Conservation (phyloP, 2,888 invertebrate genomes). For the Drosophila emarginata region DNA sequence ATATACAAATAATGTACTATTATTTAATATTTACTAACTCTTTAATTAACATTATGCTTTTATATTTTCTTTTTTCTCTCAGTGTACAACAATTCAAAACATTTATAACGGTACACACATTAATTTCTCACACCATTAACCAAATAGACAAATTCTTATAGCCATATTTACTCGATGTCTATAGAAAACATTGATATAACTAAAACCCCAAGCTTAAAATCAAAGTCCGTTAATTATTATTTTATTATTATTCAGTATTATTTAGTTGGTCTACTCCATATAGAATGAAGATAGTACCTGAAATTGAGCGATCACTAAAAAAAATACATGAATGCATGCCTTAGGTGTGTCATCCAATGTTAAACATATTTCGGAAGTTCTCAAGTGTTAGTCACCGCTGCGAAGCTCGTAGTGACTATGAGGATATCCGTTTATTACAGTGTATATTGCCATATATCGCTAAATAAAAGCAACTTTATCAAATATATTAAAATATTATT, state of each 20-base stretch:
- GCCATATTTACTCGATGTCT: neutral
- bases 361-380: neutral
- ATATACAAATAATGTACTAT: too few relatives aligned
- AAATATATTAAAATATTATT: too few relatives aligned
- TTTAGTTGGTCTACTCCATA: neutral
- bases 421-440: too few relatives aligned
- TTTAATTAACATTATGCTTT: too few relatives aligned
- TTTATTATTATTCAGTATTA: neutral
- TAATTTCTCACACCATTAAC: neutral
- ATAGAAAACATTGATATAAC: neutral
- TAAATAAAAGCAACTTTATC: too few relatives aligned
- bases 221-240: slow-evolving; percentile 6
- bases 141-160: neutral
- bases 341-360: neutral
- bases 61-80: neutral
- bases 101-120: neutral
- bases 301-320: neutral
- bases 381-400: neutral
- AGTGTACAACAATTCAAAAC: neutral
- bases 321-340: neutral
- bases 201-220: neutral
- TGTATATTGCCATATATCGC: too few relatives aligned
- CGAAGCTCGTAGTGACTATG: too few relatives aligned
- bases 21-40: too few relatives aligned
- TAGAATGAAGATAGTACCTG: neutral